These are phyloP conservation scores for Agapetus fuscipes DNA, from an alignment of 2,888 invertebrate genomes.

Conservation along the genomic window DNA sequence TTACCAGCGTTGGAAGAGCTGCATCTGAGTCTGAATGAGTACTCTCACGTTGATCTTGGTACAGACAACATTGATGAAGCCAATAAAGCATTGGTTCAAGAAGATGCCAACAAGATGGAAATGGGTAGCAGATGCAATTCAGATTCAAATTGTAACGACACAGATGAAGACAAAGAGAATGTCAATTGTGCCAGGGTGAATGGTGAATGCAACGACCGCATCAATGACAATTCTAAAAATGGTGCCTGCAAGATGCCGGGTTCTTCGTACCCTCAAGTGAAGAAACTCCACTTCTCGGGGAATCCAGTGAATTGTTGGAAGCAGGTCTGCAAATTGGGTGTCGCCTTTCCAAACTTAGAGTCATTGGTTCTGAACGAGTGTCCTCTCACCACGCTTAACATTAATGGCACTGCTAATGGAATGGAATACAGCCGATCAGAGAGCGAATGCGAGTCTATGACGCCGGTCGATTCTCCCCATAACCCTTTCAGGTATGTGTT, in stretches of 20 bases:
- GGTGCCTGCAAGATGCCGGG: constrained; percentile 21
- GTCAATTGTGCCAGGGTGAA: constrained; percentile 23
- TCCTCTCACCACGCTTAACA: constrained; percentile 50
- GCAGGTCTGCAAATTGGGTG: constrained; percentile 74
- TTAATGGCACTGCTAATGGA: constrained; percentile 8
- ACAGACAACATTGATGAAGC: constrained; percentile 26
- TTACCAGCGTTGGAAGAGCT: constrained; percentile 79
- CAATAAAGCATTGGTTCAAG: constrained; percentile 4
- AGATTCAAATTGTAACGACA: constrained; percentile 20
- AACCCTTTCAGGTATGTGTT: constrained; percentile 48
- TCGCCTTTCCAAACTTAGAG: constrained; percentile 77
- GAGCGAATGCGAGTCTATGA: constrained; percentile 46
- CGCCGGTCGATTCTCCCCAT: constrained; percentile 45
- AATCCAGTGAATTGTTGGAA: constrained; percentile 79
- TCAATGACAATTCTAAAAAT: constrained; percentile 7
- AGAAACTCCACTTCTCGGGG: constrained; percentile 77
- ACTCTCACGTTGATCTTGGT: constrained; percentile 63
- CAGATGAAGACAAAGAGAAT: constrained; percentile 20
- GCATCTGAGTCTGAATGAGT: constrained; percentile 87
- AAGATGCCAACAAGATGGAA: constrained; percentile 1
- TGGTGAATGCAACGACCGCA: constrained; percentile 30
- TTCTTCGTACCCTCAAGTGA: constrained; percentile 54
- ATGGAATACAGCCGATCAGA: constrained; percentile 39
- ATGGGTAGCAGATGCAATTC: constrained; percentile 6
- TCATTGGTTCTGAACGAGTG: constrained; percentile 80